phyloP scores from a whole-genome alignment of 2,113 vertebrate species.

The Podarcis raffonei region DNA sequence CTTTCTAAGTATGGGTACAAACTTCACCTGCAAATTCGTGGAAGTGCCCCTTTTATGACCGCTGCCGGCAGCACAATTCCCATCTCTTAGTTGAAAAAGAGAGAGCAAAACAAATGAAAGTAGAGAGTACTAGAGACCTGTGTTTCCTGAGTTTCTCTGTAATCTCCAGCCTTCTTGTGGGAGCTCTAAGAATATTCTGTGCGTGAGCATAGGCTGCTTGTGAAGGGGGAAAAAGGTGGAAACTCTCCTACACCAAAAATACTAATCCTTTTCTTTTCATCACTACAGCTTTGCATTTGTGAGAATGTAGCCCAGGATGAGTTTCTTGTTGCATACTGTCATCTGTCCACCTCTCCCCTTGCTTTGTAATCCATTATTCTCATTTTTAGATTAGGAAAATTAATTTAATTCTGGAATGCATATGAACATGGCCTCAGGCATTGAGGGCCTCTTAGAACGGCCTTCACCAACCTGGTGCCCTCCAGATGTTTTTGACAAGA shows the following conservation, averaged over 20 bases:
- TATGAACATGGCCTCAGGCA: neutral
- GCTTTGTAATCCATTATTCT: neutral
- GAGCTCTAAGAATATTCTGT: no score
- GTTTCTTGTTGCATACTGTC: neutral
- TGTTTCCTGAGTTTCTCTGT: neutral
- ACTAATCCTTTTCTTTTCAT: neutral
- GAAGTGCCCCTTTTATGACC: neutral
- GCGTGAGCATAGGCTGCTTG: neutral
- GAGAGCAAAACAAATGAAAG: neutral
- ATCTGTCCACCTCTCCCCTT: neutral
- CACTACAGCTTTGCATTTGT: neutral
- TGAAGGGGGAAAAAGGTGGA: no score
- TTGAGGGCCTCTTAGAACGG: neutral
- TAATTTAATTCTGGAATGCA: neutral
- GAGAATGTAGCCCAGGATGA: neutral
- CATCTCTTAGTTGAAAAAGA: neutral
- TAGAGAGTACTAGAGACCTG: neutral
- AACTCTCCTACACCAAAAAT: neutral
- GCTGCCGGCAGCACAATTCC: neutral
- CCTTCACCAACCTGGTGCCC: neutral
- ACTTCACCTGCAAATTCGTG: neutral
- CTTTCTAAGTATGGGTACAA: neutral
- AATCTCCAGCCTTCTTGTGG: neutral
- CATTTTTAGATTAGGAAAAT: neutral
- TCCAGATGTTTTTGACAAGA: neutral